A percentile compares a stretch with the other conserved stretches of the same genome.
Conservation (phyloP, 2,797 vertebrate species). For the Muraenolepis orangiensis region DNA sequence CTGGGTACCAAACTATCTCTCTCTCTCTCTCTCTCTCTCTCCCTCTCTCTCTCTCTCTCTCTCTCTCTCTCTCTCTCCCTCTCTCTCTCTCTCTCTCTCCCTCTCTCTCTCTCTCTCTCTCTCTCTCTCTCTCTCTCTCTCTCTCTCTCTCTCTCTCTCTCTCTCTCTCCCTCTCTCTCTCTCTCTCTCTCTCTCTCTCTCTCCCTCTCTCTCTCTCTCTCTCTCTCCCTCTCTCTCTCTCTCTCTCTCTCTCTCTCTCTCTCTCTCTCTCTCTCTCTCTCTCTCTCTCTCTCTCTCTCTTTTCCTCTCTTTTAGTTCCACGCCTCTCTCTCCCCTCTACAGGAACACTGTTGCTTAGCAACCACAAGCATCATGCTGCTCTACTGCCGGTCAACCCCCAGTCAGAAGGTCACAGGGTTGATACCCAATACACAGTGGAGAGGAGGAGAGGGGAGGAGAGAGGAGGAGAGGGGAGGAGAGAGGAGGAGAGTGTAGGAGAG, state of each 20-base stretch:
- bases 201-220: constrained; percentile 13
- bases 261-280: no score
- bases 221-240: neutral
- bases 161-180: no score
- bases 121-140: no score
- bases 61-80: constrained; percentile 1
- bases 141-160: no score
- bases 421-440: neutral
- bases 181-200: constrained; percentile 31
- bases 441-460: neutral
- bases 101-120: no score
- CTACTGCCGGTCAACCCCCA: neutral
- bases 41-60: neutral
- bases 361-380: neutral
- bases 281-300: no score
- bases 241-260: constrained; percentile 24
- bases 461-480: neutral
- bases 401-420: neutral
- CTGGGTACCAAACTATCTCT: no score
- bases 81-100: constrained; percentile 16
- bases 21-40: constrained; percentile 33
- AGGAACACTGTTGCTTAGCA: neutral
- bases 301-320: neutral
- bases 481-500: neutral
- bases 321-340: neutral